A percentile compares a stretch with the other conserved stretches of the same genome.
Conservation (phyloP, 2,113 vertebrate genomes). For the Neopipo cinnamomea region DNA sequence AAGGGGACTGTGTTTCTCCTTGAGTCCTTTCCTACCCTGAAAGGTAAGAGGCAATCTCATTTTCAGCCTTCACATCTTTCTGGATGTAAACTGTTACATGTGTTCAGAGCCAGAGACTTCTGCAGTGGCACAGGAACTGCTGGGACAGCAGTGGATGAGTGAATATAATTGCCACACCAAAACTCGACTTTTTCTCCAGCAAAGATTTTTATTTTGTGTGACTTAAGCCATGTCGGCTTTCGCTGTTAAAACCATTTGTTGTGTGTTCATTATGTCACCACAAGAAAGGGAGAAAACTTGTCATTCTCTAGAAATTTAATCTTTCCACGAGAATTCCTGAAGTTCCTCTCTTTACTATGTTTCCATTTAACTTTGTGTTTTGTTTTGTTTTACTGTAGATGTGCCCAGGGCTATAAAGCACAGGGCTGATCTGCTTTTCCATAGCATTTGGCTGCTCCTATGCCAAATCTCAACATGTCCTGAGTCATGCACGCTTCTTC, state of each 20-base stretch:
- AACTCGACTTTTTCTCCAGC: background rate
- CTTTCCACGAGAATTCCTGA: constrained; percentile 5
- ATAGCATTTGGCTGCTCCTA: background rate
- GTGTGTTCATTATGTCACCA: background rate
- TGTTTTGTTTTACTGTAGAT: background rate
- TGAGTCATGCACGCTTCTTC: background rate
- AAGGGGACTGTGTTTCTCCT: background rate
- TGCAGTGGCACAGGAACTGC: background rate
- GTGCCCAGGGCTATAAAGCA: background rate
- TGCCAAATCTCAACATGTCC: background rate
- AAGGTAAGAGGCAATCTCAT: background rate
- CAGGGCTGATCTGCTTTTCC: background rate
- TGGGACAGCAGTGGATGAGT: background rate
- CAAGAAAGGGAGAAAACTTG: background rate
- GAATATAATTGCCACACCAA: background rate
- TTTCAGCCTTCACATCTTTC: background rate
- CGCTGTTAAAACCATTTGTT: background rate
- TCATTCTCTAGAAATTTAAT: background rate
- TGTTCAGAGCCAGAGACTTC: background rate
- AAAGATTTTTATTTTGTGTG: background rate
- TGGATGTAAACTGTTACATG: background rate
- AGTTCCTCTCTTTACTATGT: background rate
- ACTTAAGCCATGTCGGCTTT: background rate
- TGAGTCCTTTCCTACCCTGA: background rate
- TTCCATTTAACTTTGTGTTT: background rate